Conservation (phyloP, 2,797 vertebrate species). For the Orientallactaga sibirica region DNA sequence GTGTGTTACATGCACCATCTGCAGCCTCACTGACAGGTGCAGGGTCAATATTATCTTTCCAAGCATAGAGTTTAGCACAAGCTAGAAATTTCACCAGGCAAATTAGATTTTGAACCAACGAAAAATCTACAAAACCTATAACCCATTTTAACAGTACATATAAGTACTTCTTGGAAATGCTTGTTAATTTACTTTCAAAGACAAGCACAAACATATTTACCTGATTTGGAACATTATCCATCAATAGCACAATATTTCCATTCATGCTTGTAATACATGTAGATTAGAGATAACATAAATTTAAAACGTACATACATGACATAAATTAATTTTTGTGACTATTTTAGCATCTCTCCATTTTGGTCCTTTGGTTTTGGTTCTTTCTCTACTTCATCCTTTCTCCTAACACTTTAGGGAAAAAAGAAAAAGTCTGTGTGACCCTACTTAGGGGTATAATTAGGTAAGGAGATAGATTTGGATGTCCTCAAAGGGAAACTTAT, state of each 20-base stretch:
- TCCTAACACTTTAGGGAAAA: conserved; percentile 7
- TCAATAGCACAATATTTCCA: neutral
- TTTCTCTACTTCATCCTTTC: neutral
- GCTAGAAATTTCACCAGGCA: conserved; percentile 83
- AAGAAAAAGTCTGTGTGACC: neutral
- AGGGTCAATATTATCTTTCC: conserved; percentile 84
- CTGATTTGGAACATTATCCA: neutral
- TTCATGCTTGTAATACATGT: conserved; percentile 3
- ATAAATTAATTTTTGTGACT: neutral
- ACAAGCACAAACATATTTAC: neutral
- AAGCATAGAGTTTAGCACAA: conserved; percentile 78
- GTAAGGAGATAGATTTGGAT: neutral
- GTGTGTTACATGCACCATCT: conserved; percentile 88
- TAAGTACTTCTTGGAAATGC: conserved; percentile 31
- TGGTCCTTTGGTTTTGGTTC: conserved; percentile 5
- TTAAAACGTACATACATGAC: neutral
- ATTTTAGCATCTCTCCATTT: conserved; percentile 9
- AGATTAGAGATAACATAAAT: conserved; percentile 22
- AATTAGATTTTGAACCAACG: conserved; percentile 73
- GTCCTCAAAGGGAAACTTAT: neutral
- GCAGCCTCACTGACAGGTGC: conserved; percentile 87
- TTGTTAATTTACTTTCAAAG: conserved; percentile 19
- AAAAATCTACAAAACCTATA: conserved; percentile 6
- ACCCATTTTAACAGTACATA: conserved; percentile 62
- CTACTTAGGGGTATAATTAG: neutral